Conservation (phyloP, 2,888 invertebrate genomes). For the Pseudeuparius sepicola region DNA sequence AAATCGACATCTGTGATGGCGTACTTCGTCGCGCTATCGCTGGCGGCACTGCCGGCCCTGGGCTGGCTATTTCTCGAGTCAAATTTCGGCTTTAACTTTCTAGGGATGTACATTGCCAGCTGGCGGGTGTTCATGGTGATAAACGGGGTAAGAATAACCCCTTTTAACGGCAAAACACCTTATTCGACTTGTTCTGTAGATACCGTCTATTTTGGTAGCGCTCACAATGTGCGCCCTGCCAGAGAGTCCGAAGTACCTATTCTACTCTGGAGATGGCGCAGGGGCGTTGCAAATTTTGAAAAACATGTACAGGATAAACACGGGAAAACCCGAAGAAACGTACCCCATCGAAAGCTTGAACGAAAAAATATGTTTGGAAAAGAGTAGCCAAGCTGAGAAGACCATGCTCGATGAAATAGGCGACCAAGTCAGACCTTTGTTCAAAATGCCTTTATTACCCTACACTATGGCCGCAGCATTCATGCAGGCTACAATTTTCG, state of each 20-base stretch:
- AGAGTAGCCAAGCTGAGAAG: slow-evolving; percentile 10
- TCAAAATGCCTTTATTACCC: slow-evolving; percentile 21
- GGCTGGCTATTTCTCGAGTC: slow-evolving; percentile 22
- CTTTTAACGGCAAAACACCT: too few relatives aligned
- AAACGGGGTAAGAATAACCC: too few relatives aligned
- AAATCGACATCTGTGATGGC: slow-evolving; percentile 37
- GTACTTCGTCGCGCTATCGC: slow-evolving; percentile 30
- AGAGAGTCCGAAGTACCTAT: slow-evolving; percentile 28
- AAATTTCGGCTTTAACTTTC: slow-evolving; percentile 16
- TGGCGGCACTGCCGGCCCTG: slow-evolving; percentile 20
- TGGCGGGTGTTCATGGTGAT: slow-evolving; percentile 26
- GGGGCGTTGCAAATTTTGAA: slow-evolving; percentile 23
- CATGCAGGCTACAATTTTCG: slow-evolving; percentile 27
- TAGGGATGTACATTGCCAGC: slow-evolving; percentile 19
- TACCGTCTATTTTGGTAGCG: slow-evolving; percentile 21
- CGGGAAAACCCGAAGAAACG: slow-evolving; percentile 20
- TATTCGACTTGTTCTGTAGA: too few relatives aligned
- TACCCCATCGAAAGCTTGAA: slow-evolving; percentile 23
- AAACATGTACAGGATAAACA: slow-evolving; percentile 26
- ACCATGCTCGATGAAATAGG: slow-evolving; percentile 18
- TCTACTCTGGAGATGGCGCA: slow-evolving; percentile 20
- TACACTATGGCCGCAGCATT: slow-evolving; percentile 23
- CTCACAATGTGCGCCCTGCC: slow-evolving; percentile 22
- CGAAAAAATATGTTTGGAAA: slow-evolving; percentile 13
- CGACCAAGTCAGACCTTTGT: slow-evolving; percentile 23